Conservation (phyloP, 2,888 invertebrate genomes). For the Ceriagrion tenellum region DNA sequence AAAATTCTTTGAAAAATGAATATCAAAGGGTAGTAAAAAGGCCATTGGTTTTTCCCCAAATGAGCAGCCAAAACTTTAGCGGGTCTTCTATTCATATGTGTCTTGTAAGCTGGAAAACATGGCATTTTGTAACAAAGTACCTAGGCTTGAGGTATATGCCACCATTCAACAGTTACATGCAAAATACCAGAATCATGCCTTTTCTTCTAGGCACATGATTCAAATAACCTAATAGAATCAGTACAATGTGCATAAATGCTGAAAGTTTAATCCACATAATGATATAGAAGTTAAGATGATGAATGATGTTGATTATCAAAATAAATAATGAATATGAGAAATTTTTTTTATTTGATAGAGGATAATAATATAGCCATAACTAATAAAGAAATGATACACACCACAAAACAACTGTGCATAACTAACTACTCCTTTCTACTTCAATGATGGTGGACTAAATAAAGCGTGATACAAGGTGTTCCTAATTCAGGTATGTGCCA, state of each 20-base stretch:
- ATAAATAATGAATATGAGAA: not conserved
- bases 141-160: not conserved
- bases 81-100: no score
- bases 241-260: not conserved
- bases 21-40: no score
- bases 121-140: not conserved
- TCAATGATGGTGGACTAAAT: not conserved
- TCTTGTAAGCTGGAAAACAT: no score
- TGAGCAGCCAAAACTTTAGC: no score
- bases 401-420: not conserved
- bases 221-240: not conserved
- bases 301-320: not conserved
- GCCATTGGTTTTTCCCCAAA: no score
- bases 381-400: not conserved
- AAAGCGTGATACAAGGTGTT: not conserved
- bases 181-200: constrained; percentile 2
- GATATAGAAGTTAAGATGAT: no score
- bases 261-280: no score
- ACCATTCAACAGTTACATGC: constrained; percentile 34
- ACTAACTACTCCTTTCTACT: not conserved
- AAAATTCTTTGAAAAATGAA: no score
- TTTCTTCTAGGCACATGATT: not conserved
- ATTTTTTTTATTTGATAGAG: no score
- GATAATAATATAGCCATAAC: not conserved
- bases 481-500: not conserved